These are phyloP conservation scores for Agapornis canus DNA, from an alignment of 2,797 vertebrate genomes.

Conservation along the genomic window DNA sequence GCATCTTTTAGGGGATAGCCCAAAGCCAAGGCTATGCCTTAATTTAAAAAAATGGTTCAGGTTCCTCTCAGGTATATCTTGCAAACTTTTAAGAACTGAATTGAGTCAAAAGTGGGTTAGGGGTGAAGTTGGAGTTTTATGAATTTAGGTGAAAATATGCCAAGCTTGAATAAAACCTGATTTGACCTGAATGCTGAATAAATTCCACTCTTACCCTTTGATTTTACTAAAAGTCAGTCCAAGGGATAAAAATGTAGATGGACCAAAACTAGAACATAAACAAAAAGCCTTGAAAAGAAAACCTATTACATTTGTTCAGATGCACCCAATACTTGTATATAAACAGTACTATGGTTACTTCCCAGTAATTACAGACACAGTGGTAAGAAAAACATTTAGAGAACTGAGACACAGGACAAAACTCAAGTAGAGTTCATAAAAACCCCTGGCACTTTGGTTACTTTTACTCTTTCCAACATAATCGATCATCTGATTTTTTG, in stretches of 20 bases:
- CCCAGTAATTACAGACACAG: not conserved
- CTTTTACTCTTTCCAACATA: not conserved
- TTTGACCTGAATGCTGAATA: not conserved
- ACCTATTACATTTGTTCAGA: not conserved
- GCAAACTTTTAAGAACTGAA: not conserved
- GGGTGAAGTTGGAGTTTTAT: not conserved
- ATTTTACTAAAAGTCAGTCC: not conserved
- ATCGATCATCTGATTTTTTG: not conserved
- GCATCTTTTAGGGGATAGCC: not conserved
- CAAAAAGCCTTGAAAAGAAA: not conserved
- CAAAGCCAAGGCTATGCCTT: not conserved
- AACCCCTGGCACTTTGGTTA: not conserved
- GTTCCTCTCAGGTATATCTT: not conserved
- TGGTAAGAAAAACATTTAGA: not conserved
- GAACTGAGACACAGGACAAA: not conserved
- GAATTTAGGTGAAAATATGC: not conserved
- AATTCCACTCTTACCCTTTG: not conserved
- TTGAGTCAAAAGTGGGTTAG: not conserved
- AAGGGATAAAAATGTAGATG: not conserved
- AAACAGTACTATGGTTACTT: not conserved
- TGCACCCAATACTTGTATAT: not conserved
- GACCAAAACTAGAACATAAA: not conserved
- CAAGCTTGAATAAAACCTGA: not conserved
- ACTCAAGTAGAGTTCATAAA: not conserved
- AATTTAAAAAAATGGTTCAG: not conserved